Evolutionary conservation across 2,113 vertebrate genomes (phyloP).

Genomic region (Bothrops jararaca): DNA sequence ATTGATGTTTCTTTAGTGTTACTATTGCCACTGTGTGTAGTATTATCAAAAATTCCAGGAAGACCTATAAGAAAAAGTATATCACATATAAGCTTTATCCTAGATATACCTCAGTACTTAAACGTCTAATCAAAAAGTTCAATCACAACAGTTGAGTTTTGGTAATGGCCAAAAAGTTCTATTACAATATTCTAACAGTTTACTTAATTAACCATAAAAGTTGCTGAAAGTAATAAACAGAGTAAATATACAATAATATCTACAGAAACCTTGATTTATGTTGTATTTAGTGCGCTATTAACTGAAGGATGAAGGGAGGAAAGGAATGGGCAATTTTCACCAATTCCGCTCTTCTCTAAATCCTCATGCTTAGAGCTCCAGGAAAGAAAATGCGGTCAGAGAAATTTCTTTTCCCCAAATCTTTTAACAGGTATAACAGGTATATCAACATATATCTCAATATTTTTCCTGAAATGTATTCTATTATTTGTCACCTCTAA

Average conservation of each 20-base stretch:
- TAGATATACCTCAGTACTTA: not conserved
- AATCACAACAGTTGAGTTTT: not conserved
- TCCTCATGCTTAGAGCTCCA: not conserved
- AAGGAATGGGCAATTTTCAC: not conserved
- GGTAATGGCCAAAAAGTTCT: not conserved
- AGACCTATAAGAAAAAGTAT: constrained; percentile 65
- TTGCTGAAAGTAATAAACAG: not conserved
- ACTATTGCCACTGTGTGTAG: constrained; percentile 77
- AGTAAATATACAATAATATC: not conserved
- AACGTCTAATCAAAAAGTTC: not conserved
- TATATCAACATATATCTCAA: not conserved
- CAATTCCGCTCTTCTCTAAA: not conserved
- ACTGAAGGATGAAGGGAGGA: not conserved
- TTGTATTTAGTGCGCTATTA: not conserved
- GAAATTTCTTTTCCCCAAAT: not conserved
- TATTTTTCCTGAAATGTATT: not conserved
- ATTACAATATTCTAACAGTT: not conserved
- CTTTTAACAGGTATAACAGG: not conserved
- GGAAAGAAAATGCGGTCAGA: not conserved
- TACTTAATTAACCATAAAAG: not conserved
- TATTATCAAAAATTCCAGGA: constrained; percentile 84
- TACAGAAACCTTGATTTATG: not conserved
- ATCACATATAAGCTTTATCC: not conserved
- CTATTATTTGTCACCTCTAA: not conserved
- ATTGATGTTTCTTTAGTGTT: constrained; percentile 92